Base-by-base conservation (phyloP, 2,888 invertebrate genomes). In the Lasioglossum villosulum region DNA sequence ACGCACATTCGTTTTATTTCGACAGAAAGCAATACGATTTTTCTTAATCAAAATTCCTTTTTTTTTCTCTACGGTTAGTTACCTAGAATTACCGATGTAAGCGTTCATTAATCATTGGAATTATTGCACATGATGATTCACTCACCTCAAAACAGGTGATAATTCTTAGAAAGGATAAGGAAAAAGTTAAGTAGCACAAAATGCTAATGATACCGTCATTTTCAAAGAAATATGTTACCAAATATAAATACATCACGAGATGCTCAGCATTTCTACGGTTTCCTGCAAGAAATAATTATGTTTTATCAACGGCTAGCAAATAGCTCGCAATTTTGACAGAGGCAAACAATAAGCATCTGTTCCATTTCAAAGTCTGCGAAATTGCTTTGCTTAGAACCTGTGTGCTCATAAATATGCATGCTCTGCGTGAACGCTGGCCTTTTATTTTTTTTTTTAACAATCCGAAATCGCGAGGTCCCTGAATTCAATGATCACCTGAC, bases 321-420 rank as follows among this genome's bases (percentile, higher is more conserved):
- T 19, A 63, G 30, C 30, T 34, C 8, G 16, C 30, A 63, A 63
- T 63, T 63, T 63, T 34, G 63, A 63, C 19, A 63, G 34, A 19
- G 19, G 30, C 16, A 19, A 37, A 68, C 27, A 16, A n/a, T 37
- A 27, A 30, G 30, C 30, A 19, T 71, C 37, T 66, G 34, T 72
- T 59, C n/a, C 27, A 37, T 74, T 45, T n/a, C 78, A 16, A 68
- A 75, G 30, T 78, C 37, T 45, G 39, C 37, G 48, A 34, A 71
- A 86, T 73, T 83, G 76, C n/a, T 39, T 34, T 42, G 42, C 52
- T 37, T 83, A 79, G 81, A 78, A 88, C 39, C 78, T 75, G 59
- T 78, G 48, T 10, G 39, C 37, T 86, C 75, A 86, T 89, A 75
- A 89, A 88, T 89, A 88, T 89, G 86, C 81, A 89, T 78, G 37